Conservation (phyloP, 2,113 vertebrate species). For the Crotalus horridus region DNA sequence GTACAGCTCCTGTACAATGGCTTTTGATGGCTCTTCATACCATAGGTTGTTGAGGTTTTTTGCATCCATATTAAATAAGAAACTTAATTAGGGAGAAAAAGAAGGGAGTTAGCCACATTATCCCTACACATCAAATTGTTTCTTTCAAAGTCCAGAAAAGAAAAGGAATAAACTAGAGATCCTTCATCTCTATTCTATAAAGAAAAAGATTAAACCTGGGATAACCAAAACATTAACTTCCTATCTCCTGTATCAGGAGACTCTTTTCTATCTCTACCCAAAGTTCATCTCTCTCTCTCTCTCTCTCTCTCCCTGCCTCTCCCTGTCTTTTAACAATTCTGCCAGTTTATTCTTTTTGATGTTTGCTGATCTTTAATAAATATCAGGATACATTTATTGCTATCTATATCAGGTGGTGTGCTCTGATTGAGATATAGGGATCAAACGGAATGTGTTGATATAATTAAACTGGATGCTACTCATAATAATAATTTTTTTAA, state of each 20-base stretch:
- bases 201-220: background rate
- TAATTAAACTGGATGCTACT: background rate
- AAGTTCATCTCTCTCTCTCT: background rate
- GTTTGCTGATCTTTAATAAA: background rate
- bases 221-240: background rate
- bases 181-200: background rate
- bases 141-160: background rate
- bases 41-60: background rate
- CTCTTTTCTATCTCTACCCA: background rate
- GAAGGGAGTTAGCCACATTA: background rate
- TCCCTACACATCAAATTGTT: background rate
- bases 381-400: background rate
- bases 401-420: background rate
- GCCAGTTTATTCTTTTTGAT: background rate
- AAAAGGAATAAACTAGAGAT: background rate
- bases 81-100: background rate
- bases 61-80: background rate
- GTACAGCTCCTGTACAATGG: too few species aligned
- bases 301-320: background rate
- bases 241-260: background rate
- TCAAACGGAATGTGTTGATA: background rate
- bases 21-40: too few species aligned
- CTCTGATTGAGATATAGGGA: background rate
- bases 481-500: background rate
- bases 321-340: background rate